Evolutionary conservation across 2,888 invertebrate species (phyloP), one percentile per base, ranked within the genome.

Genomic region (Morpho helenor): DNA sequence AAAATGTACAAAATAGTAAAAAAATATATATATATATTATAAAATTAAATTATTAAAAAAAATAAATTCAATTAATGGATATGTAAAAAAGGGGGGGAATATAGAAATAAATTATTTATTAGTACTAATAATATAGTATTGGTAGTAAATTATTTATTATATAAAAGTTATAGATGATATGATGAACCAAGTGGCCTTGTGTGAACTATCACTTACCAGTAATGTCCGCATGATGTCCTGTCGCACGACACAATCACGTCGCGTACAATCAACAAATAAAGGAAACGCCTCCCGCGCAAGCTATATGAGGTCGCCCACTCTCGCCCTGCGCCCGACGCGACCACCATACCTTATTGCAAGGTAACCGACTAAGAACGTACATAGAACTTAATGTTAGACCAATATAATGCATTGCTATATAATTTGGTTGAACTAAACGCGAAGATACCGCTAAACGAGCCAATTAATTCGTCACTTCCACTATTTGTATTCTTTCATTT

Each of bases 291-390:
- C 84, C 82, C 78, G 85, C 87, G 79, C 87, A 69, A 73, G 82
- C 86, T 90, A 82, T 90, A 87, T 80, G 89, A 87, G 87, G 85
- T 82, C 86, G 88, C 88, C 88, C 88, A 84, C 89, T 89, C 89
- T 86, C 84, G 85, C 84, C 85, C 83, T 80, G 84, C 73, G 72
- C 76, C 77, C 72, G 79, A 85, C 85, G 71, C 87, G 87, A 81
- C 84, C 77, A 81, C 86, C 87, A 87, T 88, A 87, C 86, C 71
- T 79, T 80, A 87, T 82, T 83, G 84, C 88, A 86, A 87, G 85
- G 86, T 87, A 78, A 88, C 87, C 83, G 74, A 79, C 79, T 84
- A 70, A 72, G 75, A 79, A 82, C 69, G 83, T 69, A 74, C 68
- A 68, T 75, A 68, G 63, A 62, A 65, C 64, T 65, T 59, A 68